Base-by-base conservation (phyloP, 2,113 vertebrate genomes). In the Halichoerus grypus region DNA sequence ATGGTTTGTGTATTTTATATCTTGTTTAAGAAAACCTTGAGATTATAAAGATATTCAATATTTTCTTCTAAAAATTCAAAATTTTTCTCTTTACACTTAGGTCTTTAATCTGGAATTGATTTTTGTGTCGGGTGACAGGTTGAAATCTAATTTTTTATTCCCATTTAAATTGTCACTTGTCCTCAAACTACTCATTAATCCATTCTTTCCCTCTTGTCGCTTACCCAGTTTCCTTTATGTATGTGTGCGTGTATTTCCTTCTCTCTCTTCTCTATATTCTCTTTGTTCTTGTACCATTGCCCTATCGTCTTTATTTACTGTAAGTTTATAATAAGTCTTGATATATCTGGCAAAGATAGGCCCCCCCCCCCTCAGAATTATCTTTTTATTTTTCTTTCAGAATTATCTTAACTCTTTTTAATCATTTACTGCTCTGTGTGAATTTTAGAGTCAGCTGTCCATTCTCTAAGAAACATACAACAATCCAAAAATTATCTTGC, bases 41-140 rank as follows among this genome's bases (percentile, higher is more conserved):
- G 15, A 26, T 77, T 77, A 9, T 79, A 85, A 67, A 88, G 39
- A 36, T 81, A 55, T 21, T 28, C 7, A 14, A 13, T 65, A 59
- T 65, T 76, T 83, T 82, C 69, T 90, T 91, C 7, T 57, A 22
- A 63, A 67, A 82, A 51, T 51, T 82, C 10, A 72, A 46, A 84
- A 22, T 42, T 94, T 85, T 91, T 36, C 42, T 80, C 49, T 92
- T 89, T 72, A 84, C 24, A n/a, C 53, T 36, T 95, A 92, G 21
- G 16, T 77, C 14, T 72, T 69, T 95, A 71, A 63, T 55, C 42
- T 65, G 21, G 46, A 85, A 26, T 57, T 88, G 59, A 88, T 31
- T 84, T 36, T 67, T 95, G 42, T 79, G 53, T 87, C 63, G 87
- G 31, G 22, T 79, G 6, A 36, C 76, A 95, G 10, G 69, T 53